Conservation (phyloP, 2,113 vertebrate genomes). For the Campylomormyrus numenius region DNA sequence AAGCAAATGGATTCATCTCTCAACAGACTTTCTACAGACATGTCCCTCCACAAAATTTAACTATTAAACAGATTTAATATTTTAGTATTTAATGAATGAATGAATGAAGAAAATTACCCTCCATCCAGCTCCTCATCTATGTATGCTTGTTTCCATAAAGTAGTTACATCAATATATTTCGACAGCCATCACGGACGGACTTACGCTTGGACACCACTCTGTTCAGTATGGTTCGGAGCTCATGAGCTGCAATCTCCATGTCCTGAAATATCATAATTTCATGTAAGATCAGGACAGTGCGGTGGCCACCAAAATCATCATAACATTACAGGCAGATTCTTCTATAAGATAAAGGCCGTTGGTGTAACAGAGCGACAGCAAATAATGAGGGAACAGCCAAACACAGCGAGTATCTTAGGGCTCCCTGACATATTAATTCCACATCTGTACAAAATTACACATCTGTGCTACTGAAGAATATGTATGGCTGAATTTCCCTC, state of each 20-base stretch:
- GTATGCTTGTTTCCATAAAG: not conserved
- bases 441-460: not conserved
- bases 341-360: not conserved
- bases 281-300: not conserved
- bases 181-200: slow-evolving; percentile 15
- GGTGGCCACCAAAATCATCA: not conserved
- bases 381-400: not conserved
- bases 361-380: not conserved
- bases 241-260: slow-evolving; percentile 63
- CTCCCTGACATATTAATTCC: not conserved
- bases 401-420: not conserved
- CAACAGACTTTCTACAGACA: not conserved
- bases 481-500: not conserved
- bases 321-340: not conserved
- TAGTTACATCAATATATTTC: not conserved
- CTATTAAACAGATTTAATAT: not conserved
- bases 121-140: not conserved
- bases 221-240: slow-evolving; percentile 66
- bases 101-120: not conserved
- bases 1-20: not conserved
- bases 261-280: slow-evolving; percentile 50
- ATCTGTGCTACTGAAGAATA: not conserved
- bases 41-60: not conserved
- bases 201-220: slow-evolving; percentile 69
- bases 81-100: not conserved